A percentile compares a stretch with the other conserved stretches of the same genome.
Evolutionary conservation across 2,113 vertebrate species (phyloP).

Genomic region (Urocolius indicus): DNA sequence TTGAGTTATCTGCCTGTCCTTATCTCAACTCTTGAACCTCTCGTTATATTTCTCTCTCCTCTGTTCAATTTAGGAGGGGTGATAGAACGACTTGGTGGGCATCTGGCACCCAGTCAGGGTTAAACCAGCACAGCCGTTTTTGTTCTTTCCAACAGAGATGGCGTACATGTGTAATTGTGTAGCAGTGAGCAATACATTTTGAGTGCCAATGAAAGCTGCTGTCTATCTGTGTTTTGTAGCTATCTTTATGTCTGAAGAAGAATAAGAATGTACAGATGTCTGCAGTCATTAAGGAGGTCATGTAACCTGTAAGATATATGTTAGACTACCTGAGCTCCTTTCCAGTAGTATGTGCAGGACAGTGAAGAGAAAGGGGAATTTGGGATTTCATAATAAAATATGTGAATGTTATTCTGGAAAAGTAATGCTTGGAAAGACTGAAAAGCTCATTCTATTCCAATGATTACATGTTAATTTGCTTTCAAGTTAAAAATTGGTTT

Average conservation of each 20-base stretch:
- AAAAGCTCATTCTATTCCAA: neutral
- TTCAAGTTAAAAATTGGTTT: neutral
- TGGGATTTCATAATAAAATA: neutral
- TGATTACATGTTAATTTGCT: neutral
- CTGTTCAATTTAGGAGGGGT: no score
- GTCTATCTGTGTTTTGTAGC: neutral
- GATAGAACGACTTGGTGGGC: no score
- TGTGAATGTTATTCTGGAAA: neutral
- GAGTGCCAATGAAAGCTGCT: neutral
- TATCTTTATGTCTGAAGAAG: neutral
- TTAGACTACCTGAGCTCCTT: neutral
- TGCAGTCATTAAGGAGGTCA: neutral
- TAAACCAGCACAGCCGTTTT: neutral
- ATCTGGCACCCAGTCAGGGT: no score
- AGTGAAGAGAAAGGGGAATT: neutral
- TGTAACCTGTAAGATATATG: neutral
- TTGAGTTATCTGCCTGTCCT: no score
- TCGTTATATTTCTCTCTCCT: no score
- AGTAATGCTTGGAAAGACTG: neutral
- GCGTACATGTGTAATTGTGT: neutral
- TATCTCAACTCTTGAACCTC: no score
- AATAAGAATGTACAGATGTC: rapidly evolving
- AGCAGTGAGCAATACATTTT: neutral
- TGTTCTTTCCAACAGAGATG: neutral
- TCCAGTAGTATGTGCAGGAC: neutral